Percentiles rank a stretch among this genome's conserved stretches.
Conservation (phyloP, 1,140 invertebrate genomes). For the Zaprionus lachaisei region DNA sequence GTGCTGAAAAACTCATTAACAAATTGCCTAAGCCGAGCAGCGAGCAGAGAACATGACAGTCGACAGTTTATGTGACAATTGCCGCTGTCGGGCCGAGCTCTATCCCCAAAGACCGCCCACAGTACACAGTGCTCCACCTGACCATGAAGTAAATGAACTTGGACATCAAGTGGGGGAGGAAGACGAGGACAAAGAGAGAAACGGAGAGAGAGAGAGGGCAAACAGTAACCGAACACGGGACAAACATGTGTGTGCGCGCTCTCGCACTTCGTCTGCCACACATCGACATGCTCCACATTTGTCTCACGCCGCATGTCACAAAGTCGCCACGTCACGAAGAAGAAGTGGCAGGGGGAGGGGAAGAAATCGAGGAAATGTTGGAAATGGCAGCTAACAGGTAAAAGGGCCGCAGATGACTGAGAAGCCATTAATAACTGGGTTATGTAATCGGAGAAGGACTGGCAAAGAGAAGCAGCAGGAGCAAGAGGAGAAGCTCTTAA, state of each 20-base stretch:
- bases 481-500: slow-evolving; percentile 38
- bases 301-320: slow-evolving; percentile 66
- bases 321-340: slow-evolving; percentile 70
- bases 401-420: slow-evolving; percentile 50
- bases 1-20: slow-evolving; percentile 68
- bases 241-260: background rate
- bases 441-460: slow-evolving; percentile 71
- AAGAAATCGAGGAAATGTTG: slow-evolving; percentile 8
- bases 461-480: slow-evolving; percentile 18
- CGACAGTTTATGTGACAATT: slow-evolving; percentile 56
- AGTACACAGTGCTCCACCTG: slow-evolving; percentile 50
- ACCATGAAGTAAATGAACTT: slow-evolving; percentile 62
- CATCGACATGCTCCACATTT: slow-evolving; percentile 65
- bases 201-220: background rate
- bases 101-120: slow-evolving; percentile 36
- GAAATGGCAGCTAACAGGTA: slow-evolving; percentile 27
- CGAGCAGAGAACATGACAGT: slow-evolving; percentile 38
- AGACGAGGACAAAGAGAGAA: background rate
- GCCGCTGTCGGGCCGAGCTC: slow-evolving; percentile 43
- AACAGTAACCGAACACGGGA: slow-evolving; percentile 12
- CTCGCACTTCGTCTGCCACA: slow-evolving; percentile 2
- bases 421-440: slow-evolving; percentile 79
- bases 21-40: slow-evolving; percentile 63
- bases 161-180: slow-evolving; percentile 17
- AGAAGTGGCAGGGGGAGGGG: background rate